These are phyloP conservation scores for Amphiura filiformis DNA, from an alignment of 35 echinoderm and acorn worm genomes.

Conservation along the genomic window DNA sequence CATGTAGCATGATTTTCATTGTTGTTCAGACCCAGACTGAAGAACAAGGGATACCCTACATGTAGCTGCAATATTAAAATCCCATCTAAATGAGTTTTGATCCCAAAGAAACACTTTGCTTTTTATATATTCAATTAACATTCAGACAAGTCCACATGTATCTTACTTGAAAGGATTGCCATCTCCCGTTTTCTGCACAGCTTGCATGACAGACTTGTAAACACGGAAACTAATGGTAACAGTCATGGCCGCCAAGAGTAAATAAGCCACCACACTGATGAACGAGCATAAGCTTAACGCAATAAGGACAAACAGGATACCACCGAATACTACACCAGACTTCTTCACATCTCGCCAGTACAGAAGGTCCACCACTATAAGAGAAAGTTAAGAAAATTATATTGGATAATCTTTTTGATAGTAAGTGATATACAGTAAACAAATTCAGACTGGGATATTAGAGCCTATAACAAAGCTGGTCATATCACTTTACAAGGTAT, in stretches of 20 bases:
- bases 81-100: too few species aligned
- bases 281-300: slow-evolving; percentile 88
- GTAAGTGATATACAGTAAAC: neutral
- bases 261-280: slow-evolving; percentile 97
- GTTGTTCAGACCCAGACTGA: too few species aligned
- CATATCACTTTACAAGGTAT: neutral
- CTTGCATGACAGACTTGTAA: slow-evolving; percentile 96
- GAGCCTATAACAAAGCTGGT: too few species aligned
- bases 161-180: slow-evolving; percentile 99
- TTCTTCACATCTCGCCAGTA: slow-evolving; percentile 98
- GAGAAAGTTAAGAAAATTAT: neutral
- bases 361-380: slow-evolving; percentile 87
- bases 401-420: neutral
- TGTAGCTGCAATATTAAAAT: too few species aligned
- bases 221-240: slow-evolving; percentile 98
- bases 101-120: too few species aligned
- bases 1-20: too few species aligned
- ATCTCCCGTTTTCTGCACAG: slow-evolving; percentile 97
- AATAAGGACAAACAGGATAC: slow-evolving; percentile 76
- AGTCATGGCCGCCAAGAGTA: slow-evolving; percentile 85
- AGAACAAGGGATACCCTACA: too few species aligned
- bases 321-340: slow-evolving; percentile 76
- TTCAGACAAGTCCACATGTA: too few species aligned
- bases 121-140: too few species aligned
- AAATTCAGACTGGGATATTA: neutral